Conservation (phyloP, 2,797 vertebrate genomes). For the Acipenser ruthenus region DNA sequence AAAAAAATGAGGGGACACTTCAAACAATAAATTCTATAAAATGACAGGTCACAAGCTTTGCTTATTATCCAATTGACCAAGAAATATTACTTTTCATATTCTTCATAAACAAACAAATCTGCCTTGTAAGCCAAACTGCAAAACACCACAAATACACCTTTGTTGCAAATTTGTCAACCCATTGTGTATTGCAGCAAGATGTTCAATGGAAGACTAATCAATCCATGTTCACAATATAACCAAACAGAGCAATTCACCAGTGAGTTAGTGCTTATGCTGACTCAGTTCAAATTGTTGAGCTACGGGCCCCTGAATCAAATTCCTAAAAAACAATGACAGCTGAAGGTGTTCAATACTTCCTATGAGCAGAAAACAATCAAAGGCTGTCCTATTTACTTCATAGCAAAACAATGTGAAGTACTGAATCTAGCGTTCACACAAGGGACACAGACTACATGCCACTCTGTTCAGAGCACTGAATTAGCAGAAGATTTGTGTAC, state of each 20-base stretch:
- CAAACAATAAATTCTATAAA: too few relatives aligned
- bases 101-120: neutral
- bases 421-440: neutral
- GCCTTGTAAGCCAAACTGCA: constrained; percentile 1
- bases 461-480: neutral
- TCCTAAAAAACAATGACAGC: constrained; percentile 21
- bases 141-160: constrained; percentile 18
- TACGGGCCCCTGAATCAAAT: constrained; percentile 15
- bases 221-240: constrained; percentile 33
- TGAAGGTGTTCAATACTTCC: constrained; percentile 20
- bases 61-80: neutral
- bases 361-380: constrained; percentile 4
- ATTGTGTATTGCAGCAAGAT: constrained; percentile 46
- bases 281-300: constrained; percentile 17
- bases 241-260: constrained; percentile 32
- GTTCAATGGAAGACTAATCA: constrained; percentile 44
- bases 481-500: constrained; percentile 12
- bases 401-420: neutral
- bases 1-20: too few relatives aligned
- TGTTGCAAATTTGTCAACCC: constrained; percentile 28
- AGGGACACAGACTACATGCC: neutral
- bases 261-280: constrained; percentile 23
- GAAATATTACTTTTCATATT: neutral
- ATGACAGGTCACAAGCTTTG: too few relatives aligned
- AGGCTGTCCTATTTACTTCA: neutral